Evolutionary conservation across 2,113 vertebrate species (phyloP).

Genomic region (Macaca nemestrina): DNA sequence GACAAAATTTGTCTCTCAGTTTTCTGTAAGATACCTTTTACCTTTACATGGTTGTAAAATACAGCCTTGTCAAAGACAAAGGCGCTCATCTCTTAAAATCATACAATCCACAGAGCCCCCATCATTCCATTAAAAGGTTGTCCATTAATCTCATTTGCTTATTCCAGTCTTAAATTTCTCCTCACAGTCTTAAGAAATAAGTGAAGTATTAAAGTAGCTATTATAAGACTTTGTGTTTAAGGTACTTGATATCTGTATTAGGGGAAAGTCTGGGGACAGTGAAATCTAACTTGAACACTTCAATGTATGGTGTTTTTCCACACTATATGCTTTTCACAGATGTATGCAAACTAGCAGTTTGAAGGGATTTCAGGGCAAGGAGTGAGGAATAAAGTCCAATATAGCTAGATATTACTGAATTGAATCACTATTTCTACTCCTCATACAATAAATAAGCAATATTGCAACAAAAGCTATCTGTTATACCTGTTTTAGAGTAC

Average conservation of each 20-base stretch:
- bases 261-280: background rate
- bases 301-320: background rate
- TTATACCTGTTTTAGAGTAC: background rate
- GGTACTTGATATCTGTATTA: background rate
- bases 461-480: background rate
- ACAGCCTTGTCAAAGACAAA: background rate
- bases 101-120: background rate
- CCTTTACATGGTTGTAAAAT: background rate
- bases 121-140: background rate
- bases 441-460: background rate
- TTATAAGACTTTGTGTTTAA: background rate
- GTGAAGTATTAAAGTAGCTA: background rate
- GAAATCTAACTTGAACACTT: background rate
- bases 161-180: background rate
- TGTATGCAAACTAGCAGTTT: background rate
- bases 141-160: background rate
- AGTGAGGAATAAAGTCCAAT: background rate
- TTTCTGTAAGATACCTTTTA: background rate
- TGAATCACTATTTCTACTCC: background rate
- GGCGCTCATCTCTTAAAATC: background rate
- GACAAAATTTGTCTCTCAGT: background rate
- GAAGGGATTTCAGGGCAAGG: background rate
- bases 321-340: background rate
- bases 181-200: background rate
- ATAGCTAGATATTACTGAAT: background rate